Base-by-base conservation (phyloP, 2,888 invertebrate genomes). In the Perizoma flavofasciatum region DNA sequence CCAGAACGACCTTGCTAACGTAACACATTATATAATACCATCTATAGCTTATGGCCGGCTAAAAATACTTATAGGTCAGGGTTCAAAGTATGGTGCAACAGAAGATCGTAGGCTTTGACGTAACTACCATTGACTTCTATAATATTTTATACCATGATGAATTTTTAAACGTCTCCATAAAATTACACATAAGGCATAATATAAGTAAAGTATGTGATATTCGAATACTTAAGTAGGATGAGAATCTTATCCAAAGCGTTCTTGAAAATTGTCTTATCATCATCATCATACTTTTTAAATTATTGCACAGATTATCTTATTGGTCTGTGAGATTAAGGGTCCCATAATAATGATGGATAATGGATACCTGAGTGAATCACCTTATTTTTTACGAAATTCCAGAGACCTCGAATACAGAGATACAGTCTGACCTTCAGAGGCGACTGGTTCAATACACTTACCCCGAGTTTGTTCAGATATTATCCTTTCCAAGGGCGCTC, bases 11-110 rank as follows among this genome's bases (percentile, higher is more conserved):
- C 89, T 89, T 83, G 85, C 72, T 67, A 67, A 55, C 52, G 74
- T 71, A 73, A 78, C 81, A 79, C 72, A 70, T 77, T 77, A 62
- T 22, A 22, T 22, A 22, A 22, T 52, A 59, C 61, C 57, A 47
- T 49, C 52, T 57, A 53, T 53, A 65, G 49, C 61, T 81, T 71
- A 78, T 80, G 79, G 79, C 74, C 71, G 67, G 78, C 88, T 89
- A 90, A 86, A 90, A 85, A 90, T 90, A 90, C 68, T 22, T 73
- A 77, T 83, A 86, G 89, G 88, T 89, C 85, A 86, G 80, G 74
- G 89, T 86, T 89, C 81, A 84, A 69, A 59, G 73, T 66, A 77
- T 78, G 69, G 74, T 61, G 62, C 62, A 65, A 67, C 54, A 48
- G 48, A 61, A 55, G 40, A 49, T 34, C 35, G 32, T 44, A 52